Base-by-base conservation (phyloP, 2,888 invertebrate genomes). In the Agrochola litura region DNA sequence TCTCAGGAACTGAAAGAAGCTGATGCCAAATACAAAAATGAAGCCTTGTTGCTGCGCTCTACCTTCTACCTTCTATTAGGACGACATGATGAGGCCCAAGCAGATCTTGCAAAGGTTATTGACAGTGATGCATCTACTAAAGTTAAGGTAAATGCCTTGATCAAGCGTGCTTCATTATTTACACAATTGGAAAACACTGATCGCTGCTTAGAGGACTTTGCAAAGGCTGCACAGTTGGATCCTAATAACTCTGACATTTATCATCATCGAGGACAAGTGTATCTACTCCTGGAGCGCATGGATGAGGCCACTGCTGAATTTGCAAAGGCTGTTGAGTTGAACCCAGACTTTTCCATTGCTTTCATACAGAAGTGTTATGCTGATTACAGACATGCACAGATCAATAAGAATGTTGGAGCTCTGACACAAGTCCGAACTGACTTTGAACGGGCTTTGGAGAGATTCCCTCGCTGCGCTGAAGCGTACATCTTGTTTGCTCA, bases 331-430 rank as follows among this genome's bases (percentile, higher is more conserved):
- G 98, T 98, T 9, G 97, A 98, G 87, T 95, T 99, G 46, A 98
- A 98, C 90, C 98, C 99, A 4, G 95, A 98, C 84, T 99, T 99
- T 93, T 98, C 98, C 5, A 98, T 99, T 91, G 98, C 99, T 5
- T 98, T 97, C 88, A 98, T 99, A 73, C 99, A 99, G 93, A 99
- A 99, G 94, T 98, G 98, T 91, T 99, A 99, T 94, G 98, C 98
- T 56, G 98, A 99, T 92, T 99, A 99, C 92, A 97, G 98, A 88
- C 97, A 97, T 91, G 98, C 98, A 49, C 96, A 97, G 81, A 91
- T 97, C 68, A 96, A 97, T 67, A 97, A 97, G 89, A 97, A 98
- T 92, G 95, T 97, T 78, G 96, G 96, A 84, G 96, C 97, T 66
- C 92, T 98, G 71, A 97, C 97, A 88, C 96, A 97, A 88, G 98